These are phyloP conservation scores for Bufo gargarizans DNA, from an alignment of 2,113 vertebrate genomes.

Conservation along the genomic window DNA sequence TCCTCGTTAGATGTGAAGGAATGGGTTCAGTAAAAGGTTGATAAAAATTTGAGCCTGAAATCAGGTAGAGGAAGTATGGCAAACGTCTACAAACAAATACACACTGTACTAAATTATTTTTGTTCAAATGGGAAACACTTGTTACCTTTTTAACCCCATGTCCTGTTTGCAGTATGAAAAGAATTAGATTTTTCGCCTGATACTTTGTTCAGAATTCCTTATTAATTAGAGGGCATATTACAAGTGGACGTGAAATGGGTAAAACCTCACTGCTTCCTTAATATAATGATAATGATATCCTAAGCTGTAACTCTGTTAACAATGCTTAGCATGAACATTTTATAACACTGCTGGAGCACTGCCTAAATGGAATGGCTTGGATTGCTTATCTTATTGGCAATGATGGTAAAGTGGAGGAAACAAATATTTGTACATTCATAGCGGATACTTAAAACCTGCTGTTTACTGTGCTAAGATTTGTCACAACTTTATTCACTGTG, in stretches of 20 bases:
- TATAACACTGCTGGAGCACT: slow-evolving; percentile 67
- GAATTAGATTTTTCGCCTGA: neutral
- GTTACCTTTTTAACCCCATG: slow-evolving; percentile 66
- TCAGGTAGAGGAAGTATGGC: neutral
- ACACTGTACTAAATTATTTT: neutral
- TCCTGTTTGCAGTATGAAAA: slow-evolving; percentile 68
- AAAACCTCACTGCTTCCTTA: slow-evolving; percentile 27
- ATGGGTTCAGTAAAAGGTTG: neutral
- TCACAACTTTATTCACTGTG: neutral
- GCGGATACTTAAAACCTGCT: neutral
- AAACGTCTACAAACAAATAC: neutral
- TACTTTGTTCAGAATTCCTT: slow-evolving; percentile 61
- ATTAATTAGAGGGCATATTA: slow-evolving; percentile 52
- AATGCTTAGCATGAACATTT: slow-evolving; percentile 65
- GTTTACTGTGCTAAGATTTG: neutral
- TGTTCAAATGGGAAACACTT: slow-evolving; percentile 59
- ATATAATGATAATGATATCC: slow-evolving; percentile 57
- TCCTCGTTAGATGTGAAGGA: neutral
- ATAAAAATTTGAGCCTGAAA: neutral
- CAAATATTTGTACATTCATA: slow-evolving; percentile 20
- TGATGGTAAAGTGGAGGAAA: neutral
- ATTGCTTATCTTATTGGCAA: slow-evolving; percentile 62
- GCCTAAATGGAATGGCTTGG: slow-evolving; percentile 62
- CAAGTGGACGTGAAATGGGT: slow-evolving; percentile 12
- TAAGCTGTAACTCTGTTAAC: slow-evolving; percentile 64